Percentiles rank a stretch among this genome's conserved stretches.
phyloP scores from a whole-genome alignment of 2,888 invertebrate genomes.

The Galerucella calmariensis region DNA sequence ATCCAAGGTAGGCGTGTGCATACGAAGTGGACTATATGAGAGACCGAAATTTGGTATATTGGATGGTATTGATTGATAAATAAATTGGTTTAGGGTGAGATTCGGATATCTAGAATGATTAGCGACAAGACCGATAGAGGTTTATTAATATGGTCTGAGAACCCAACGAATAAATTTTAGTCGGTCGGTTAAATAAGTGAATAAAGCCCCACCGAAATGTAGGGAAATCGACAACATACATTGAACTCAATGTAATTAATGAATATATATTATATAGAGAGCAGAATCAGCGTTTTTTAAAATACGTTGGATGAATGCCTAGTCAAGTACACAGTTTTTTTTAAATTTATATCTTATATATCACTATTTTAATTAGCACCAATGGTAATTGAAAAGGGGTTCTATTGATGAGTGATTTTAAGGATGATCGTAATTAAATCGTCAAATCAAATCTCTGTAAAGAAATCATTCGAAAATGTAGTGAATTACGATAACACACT shows the following conservation, averaged over 20 bases:
- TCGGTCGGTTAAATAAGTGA: background rate
- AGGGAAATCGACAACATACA: background rate
- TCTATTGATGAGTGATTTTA: too few relatives aligned
- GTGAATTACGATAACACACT: too few relatives aligned
- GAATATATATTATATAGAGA: background rate
- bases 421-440: too few relatives aligned
- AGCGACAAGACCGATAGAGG: slow-evolving; percentile 3
- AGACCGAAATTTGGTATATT: background rate
- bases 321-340: too few relatives aligned
- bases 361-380: too few relatives aligned
- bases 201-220: background rate
- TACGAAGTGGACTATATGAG: background rate
- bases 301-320: too few relatives aligned
- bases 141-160: slow-evolving; percentile 4
- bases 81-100: background rate
- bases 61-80: background rate
- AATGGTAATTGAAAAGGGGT: too few relatives aligned
- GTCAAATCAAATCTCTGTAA: too few relatives aligned
- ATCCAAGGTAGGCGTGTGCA: background rate
- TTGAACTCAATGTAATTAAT: background rate
- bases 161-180: background rate
- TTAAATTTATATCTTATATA: too few relatives aligned
- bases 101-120: slow-evolving; percentile 2
- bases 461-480: too few relatives aligned
- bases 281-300: too few relatives aligned